phyloP scores from a whole-genome alignment of 92 coral and sea anemone species.

The Pocillopora grandis region DNA sequence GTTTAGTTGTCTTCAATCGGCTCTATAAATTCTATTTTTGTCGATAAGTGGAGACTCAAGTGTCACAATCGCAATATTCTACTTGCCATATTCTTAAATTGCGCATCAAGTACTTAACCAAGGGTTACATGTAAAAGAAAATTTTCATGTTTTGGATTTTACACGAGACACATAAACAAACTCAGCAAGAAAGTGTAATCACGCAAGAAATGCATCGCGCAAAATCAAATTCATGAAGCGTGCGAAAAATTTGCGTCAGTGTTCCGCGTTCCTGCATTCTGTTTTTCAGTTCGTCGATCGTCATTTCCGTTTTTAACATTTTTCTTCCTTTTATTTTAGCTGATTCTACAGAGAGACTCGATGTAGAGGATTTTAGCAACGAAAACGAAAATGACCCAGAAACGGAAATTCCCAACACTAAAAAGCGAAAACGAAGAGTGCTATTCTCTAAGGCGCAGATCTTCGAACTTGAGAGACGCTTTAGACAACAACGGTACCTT shows the following conservation, averaged over 20 bases:
- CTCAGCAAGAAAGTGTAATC: not conserved
- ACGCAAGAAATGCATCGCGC: not conserved
- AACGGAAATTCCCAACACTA: conserved; percentile 33
- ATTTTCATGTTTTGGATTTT: not conserved
- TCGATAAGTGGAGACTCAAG: not conserved
- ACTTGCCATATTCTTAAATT: not conserved
- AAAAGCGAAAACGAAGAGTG: conserved; percentile 88
- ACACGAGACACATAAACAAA: not conserved
- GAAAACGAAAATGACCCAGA: conserved; percentile 17
- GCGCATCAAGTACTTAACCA: not conserved
- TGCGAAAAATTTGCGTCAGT: not conserved
- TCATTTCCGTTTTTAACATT: not conserved
- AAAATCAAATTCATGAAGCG: not conserved
- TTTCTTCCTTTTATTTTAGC: conserved; percentile 6
- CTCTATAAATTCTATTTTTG: not conserved
- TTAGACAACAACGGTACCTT: conserved; percentile 91
- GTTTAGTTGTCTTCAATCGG: not conserved
- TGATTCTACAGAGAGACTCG: conserved; percentile 30
- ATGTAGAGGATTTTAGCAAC: conserved; percentile 29
- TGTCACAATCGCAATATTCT: not conserved
- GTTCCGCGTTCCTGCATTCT: not conserved
- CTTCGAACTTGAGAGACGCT: conserved; percentile 89
- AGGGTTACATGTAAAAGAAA: not conserved
- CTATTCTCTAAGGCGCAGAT: conserved; percentile 88
- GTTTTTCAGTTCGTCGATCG: not conserved